Percentiles rank a stretch among this genome's conserved stretches.
Conservation (phyloP, 2,888 invertebrate species). For the Candidula unifasciata region DNA sequence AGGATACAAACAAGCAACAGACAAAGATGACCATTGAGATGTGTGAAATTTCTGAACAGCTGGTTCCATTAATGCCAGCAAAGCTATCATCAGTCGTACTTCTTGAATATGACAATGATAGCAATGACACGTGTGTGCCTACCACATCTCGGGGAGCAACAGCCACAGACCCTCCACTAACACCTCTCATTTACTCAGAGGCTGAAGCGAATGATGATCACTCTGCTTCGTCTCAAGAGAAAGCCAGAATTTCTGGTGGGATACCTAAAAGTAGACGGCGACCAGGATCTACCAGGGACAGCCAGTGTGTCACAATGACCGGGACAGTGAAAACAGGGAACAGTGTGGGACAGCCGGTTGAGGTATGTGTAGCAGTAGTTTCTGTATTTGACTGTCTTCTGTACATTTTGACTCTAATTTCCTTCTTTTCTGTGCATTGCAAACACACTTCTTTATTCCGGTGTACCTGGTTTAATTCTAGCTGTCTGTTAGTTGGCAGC, state of each 20-base stretch:
- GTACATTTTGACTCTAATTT: no score
- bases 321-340: constrained; percentile 84
- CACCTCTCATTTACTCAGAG: background rate
- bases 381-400: no score
- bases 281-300: constrained; percentile 49
- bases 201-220: background rate
- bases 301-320: constrained; percentile 79
- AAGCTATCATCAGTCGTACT: constrained; percentile 9
- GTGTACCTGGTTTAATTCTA: no score
- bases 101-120: background rate
- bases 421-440: no score
- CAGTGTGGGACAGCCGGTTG: constrained; percentile 59
- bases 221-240: background rate
- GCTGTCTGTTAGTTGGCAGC: no score
- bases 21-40: constrained; percentile 18
- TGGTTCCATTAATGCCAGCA: constrained; percentile 40
- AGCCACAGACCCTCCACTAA: background rate
- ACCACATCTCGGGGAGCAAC: background rate
- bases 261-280: constrained; percentile 41
- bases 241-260: constrained; percentile 17
- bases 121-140: background rate
- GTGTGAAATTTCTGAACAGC: constrained; percentile 43
- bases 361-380: constrained; percentile 34
- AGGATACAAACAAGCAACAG: background rate
- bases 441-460: no score